Base-by-base conservation (phyloP, 2,888 invertebrate genomes). In the Sclerodermus sp. region DNA sequence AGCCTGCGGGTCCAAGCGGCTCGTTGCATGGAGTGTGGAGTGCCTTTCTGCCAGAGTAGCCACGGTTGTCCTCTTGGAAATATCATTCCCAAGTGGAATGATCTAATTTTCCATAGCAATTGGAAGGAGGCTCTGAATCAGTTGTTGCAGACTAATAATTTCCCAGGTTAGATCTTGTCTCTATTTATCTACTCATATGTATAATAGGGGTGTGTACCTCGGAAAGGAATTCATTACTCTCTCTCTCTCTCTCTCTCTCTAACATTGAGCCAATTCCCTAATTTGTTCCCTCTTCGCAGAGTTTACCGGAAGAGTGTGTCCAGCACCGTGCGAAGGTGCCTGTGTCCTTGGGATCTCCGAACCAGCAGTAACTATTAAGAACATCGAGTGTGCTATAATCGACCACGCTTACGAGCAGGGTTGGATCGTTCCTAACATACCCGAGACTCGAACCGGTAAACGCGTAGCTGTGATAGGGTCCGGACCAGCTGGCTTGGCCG, bases 21-120 rank as follows among this genome's bases (percentile, higher is more conserved):
- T 0, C 84, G 96, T 38, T 99, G 98, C 75, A 98, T 98, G 98
- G 98, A 98, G 73, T 98, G 98, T 79, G 98, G 98, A 17, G 96
- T 99, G n/a, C 96, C 96, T 8, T 96, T 96, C 82, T 99, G 99
- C 74, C 94, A 95, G 76, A 93, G 93, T 32, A 85, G 85, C 55
- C 93, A 96, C 76, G 98, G 98, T 42, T 99, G 98, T 75, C 98
- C 98, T 1, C 84, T 99, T 34, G 97, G 97, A 30, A 99, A 99
- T 79, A 95, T 99, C 64, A 96, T 99, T 62, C 99, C 99, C 46
- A 96, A 96, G 81, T 99, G 97, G 96, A 99, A 99, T 80, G 94
- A 97, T 74, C 86, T 99, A 15, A 85, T 99, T n/a, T 98, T 91
- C 82, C 86, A 90, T 71, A 89, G 88, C 42, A 91, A 96, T 73